A percentile compares a stretch with the other conserved stretches of the same genome.
Evolutionary conservation across 2,888 invertebrate species (phyloP).

Genomic region (Stenurella melanura): DNA sequence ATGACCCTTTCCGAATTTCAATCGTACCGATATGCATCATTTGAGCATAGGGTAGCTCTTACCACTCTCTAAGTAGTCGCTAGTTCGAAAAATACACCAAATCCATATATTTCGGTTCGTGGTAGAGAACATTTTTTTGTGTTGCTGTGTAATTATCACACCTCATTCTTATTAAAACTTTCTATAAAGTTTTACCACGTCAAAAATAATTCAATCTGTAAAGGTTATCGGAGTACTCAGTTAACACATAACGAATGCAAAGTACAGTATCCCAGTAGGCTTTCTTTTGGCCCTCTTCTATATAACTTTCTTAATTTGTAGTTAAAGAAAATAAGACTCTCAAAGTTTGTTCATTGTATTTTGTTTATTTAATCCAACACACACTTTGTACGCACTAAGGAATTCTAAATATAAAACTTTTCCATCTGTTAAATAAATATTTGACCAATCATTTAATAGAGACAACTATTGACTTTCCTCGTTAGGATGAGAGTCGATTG

Average conservation of each 20-base stretch:
- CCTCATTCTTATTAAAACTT: no score
- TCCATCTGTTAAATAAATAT: constrained; percentile 25
- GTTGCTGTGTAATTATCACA: no score
- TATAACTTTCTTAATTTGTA: constrained; percentile 27
- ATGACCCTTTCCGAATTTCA: no score
- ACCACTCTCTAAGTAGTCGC: no score
- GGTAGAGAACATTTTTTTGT: no score
- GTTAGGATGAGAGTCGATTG: constrained; percentile 27
- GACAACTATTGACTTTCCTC: constrained; percentile 31
- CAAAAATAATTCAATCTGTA: no score
- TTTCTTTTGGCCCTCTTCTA: not conserved
- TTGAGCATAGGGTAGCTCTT: no score
- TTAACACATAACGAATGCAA: not conserved
- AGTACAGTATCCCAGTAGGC: not conserved
- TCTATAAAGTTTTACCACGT: no score
- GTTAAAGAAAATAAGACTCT: constrained; percentile 13
- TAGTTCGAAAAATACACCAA: no score
- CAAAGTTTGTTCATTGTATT: constrained; percentile 16
- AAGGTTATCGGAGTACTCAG: not conserved
- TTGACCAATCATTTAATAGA: constrained; percentile 18
- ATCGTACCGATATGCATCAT: no score
- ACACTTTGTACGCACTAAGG: not conserved
- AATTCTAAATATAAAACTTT: constrained; percentile 13
- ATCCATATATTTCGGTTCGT: no score
- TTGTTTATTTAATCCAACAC: not conserved